Evolutionary conservation across 2,888 invertebrate species (phyloP).

Genomic region (Acanthosoma haemorrhoidale): DNA sequence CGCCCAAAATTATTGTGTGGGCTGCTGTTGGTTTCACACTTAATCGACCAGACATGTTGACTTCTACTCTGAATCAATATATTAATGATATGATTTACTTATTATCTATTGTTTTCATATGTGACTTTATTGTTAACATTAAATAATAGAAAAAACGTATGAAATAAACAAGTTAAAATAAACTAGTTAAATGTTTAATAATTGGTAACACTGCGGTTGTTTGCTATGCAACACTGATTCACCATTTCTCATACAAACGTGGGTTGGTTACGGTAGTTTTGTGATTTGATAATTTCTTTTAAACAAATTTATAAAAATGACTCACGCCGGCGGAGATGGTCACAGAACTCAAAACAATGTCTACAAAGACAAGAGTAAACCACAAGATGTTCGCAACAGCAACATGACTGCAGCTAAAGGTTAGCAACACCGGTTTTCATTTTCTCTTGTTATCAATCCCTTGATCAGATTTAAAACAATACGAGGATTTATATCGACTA

Average conservation of each 20-base stretch:
- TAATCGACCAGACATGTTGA: too few species aligned
- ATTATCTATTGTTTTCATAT: too few species aligned
- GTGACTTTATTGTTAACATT: too few species aligned
- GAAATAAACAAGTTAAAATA: too few species aligned
- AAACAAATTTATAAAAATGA: constrained; percentile 46
- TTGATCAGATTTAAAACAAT: not conserved
- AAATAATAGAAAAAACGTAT: too few species aligned
- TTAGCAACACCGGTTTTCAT: constrained; percentile 47
- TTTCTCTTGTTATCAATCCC: not conserved
- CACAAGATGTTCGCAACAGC: constrained; percentile 85
- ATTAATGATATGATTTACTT: too few species aligned
- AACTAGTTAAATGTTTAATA: not conserved
- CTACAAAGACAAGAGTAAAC: constrained; percentile 90
- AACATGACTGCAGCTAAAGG: constrained; percentile 98
- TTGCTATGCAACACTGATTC: not conserved
- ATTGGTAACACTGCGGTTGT: not conserved
- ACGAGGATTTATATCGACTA: not conserved
- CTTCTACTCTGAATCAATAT: too few species aligned
- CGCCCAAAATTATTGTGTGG: too few species aligned
- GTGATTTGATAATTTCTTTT: not conserved
- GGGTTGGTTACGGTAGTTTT: not conserved
- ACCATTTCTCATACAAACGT: not conserved
- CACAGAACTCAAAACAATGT: constrained; percentile 49
- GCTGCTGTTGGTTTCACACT: too few species aligned
- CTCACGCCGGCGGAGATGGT: constrained; percentile 49